Evolutionary conservation across 1,140 invertebrate species (phyloP).

Genomic region (Colletes latitarsis): DNA sequence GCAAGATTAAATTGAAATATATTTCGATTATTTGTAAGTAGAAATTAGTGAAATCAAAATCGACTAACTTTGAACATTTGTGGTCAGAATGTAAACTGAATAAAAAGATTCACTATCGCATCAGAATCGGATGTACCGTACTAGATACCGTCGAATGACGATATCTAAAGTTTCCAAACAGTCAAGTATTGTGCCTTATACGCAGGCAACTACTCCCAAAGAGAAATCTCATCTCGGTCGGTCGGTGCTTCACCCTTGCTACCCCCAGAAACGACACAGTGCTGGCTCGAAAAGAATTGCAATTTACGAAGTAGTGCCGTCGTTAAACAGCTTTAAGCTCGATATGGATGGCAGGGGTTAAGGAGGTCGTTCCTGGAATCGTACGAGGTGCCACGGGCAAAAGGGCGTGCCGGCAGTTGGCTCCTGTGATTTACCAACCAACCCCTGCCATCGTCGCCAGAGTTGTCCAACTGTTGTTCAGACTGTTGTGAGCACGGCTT

Average conservation of each 20-base stretch:
- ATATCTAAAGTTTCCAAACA: conserved; percentile 29
- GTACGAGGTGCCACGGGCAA: conserved; percentile 45
- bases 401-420: conserved; percentile 37
- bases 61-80: no score
- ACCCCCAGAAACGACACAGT: conserved; percentile 2
- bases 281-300: conserved; percentile 55
- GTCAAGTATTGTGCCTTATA: not conserved
- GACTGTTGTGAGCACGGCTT: conserved; percentile 35
- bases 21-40: no score
- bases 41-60: no score
- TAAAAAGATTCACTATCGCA: no score
- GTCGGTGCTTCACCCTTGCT: not conserved
- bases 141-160: no score
- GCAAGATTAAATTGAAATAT: no score
- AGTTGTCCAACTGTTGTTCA: conserved; percentile 62
- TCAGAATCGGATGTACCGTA: no score
- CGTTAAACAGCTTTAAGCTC: conserved; percentile 76
- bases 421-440: conserved; percentile 51
- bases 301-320: conserved; percentile 71
- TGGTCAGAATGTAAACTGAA: no score
- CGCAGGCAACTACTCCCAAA: conserved; percentile 11
- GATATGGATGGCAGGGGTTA: conserved; percentile 69
- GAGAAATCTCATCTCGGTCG: conserved; percentile 58
- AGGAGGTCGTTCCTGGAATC: conserved; percentile 50
- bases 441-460: conserved; percentile 15